phyloP scores from a whole-genome alignment of 2,797 vertebrate species.

The Hoplostethus atlanticus region DNA sequence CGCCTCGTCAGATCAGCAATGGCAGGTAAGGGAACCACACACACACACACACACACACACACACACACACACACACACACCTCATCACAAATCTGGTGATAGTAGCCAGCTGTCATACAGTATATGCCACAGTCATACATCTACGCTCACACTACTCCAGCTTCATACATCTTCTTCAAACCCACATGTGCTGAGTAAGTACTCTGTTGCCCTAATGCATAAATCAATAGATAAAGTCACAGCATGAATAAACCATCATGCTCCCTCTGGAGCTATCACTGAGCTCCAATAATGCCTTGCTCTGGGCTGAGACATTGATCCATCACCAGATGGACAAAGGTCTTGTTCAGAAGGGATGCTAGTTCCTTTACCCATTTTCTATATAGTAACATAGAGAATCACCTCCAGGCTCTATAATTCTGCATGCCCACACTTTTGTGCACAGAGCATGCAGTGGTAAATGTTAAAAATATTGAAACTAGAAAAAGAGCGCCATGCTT shows the following conservation, averaged over 20 bases:
- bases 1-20: conserved; percentile 94
- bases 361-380: background rate
- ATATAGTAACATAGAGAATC: background rate
- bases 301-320: conserved; percentile 46
- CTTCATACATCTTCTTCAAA: conserved; percentile 61
- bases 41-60: background rate
- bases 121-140: conserved; percentile 36
- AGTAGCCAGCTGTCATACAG: conserved; percentile 38
- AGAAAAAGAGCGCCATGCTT: background rate
- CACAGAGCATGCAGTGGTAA: background rate
- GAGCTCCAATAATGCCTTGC: conserved; percentile 47
- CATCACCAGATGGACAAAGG: conserved; percentile 6
- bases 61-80: background rate
- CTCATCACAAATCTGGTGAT: conserved; percentile 39
- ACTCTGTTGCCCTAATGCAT: conserved; percentile 51
- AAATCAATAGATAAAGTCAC: conserved; percentile 67
- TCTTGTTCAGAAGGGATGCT: conserved; percentile 9
- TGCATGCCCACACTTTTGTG: background rate
- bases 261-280: conserved; percentile 51
- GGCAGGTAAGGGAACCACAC: conserved; percentile 88
- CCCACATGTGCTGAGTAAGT: conserved; percentile 65
- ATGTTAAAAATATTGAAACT: background rate
- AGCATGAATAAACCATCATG: conserved; percentile 71
- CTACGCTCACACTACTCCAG: conserved; percentile 26
- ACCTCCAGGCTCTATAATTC: background rate